Conservation (phyloP, 2,113 vertebrate genomes). For the Physeter macrocephalus region DNA sequence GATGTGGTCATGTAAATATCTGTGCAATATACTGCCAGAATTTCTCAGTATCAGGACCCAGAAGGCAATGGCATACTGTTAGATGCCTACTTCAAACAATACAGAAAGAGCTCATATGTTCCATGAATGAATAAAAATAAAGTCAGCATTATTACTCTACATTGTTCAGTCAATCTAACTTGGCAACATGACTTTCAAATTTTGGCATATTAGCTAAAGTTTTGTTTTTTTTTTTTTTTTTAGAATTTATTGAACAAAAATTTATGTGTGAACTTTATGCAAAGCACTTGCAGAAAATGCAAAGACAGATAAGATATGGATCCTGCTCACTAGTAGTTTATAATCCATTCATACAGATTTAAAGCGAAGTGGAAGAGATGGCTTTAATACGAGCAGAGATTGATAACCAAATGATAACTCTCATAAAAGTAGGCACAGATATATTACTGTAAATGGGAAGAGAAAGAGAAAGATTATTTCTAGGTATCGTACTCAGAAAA, state of each 20-base stretch:
- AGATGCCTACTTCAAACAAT: neutral
- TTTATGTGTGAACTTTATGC: neutral
- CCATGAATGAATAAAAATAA: neutral
- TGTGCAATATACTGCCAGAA: neutral
- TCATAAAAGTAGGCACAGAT: neutral
- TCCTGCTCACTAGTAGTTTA: neutral
- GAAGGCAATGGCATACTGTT: neutral
- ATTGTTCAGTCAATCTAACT: neutral
- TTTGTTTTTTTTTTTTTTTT: neutral
- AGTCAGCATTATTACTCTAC: neutral
- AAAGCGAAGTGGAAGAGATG: neutral
- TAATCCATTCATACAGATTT: neutral
- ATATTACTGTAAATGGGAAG: neutral
- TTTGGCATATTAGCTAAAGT: neutral
- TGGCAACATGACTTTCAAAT: neutral
- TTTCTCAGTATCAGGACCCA: neutral
- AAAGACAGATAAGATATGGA: neutral
- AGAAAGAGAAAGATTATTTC: neutral
- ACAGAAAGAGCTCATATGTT: neutral
- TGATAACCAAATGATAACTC: neutral
- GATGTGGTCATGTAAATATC: neutral
- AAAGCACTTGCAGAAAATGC: neutral
- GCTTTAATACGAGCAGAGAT: neutral
- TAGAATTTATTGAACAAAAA: conserved; percentile 6
- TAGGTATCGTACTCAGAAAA: neutral